Conservation (phyloP, 2,888 invertebrate genomes). For the Temnothorax ravouxi region DNA sequence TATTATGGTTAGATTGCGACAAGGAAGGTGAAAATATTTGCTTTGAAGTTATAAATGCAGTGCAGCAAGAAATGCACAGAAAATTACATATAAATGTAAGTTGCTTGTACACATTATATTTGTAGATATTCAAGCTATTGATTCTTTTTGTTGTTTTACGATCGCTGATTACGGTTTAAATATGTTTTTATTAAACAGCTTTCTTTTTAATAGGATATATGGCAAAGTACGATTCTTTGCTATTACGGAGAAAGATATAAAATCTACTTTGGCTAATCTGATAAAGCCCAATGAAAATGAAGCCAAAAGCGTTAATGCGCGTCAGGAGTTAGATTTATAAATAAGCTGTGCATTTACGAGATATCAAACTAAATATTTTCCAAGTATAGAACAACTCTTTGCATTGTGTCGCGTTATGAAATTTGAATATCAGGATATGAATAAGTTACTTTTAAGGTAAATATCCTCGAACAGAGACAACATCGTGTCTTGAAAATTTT, state of each 20-base stretch:
- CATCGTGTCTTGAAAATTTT: conserved; percentile 97
- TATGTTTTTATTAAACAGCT: background rate
- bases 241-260: conserved; percentile 98
- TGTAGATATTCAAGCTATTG: background rate
- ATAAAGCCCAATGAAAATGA: conserved; percentile 97
- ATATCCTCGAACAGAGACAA: conserved; percentile 99
- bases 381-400: conserved; percentile 88
- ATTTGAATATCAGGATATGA: background rate
- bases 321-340: conserved; percentile 98
- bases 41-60: conserved; percentile 94
- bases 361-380: conserved; percentile 99
- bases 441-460: conserved; percentile 89
- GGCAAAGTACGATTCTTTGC: conserved; percentile 97
- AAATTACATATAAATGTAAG: conserved; percentile 87
- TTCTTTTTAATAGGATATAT: conserved; percentile 87
- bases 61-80: conserved; percentile 91
- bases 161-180: background rate
- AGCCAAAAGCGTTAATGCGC: conserved; percentile 97
- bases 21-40: conserved; percentile 99
- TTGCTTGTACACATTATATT: background rate
- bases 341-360: conserved; percentile 99
- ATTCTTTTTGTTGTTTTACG: background rate
- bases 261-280: conserved; percentile 95
- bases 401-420: background rate
- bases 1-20: conserved; percentile 99